Evolutionary conservation across 2,797 vertebrate genomes (phyloP).

Genomic region (Alfaro cultratus): DNA sequence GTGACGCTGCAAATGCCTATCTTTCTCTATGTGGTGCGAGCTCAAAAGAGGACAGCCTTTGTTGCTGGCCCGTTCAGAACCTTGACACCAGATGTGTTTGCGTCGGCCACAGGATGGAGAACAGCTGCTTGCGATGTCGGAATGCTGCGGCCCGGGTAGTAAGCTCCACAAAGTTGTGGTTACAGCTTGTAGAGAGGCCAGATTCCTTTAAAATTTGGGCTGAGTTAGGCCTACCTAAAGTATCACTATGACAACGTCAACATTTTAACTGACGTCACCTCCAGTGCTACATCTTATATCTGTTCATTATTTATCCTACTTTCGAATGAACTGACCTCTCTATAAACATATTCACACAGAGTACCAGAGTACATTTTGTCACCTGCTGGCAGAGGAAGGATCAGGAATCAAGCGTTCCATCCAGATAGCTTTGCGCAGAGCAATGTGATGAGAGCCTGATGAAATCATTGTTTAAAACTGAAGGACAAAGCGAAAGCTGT

Average conservation of each 20-base stretch:
- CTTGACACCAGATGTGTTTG: slow-evolving; percentile 75
- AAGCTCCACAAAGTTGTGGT: slow-evolving; percentile 47
- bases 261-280: slow-evolving; percentile 11
- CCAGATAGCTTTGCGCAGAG: slow-evolving; percentile 66
- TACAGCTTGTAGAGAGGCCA: slow-evolving; percentile 30
- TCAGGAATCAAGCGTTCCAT: slow-evolving; percentile 63
- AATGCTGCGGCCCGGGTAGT: slow-evolving; percentile 54
- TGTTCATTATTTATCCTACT: slow-evolving; percentile 60
- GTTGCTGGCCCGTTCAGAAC: slow-evolving; percentile 65
- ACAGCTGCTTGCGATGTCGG: slow-evolving; percentile 58
- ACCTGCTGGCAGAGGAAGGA: slow-evolving; percentile 47
- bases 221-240: slow-evolving; percentile 8
- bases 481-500: slow-evolving; percentile 73
- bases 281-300: slow-evolving; percentile 22
- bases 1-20: slow-evolving; percentile 53
- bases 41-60: slow-evolving; percentile 68
- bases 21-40: slow-evolving; percentile 39
- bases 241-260: slow-evolving; percentile 14
- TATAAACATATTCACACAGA: slow-evolving; percentile 68
- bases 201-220: slow-evolving; percentile 13
- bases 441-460: slow-evolving; percentile 68
- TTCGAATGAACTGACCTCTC: slow-evolving; percentile 48
- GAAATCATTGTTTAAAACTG: slow-evolving; percentile 75
- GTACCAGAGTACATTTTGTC: slow-evolving; percentile 43
- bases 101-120: slow-evolving; percentile 65